Percentiles rank a stretch among this genome's conserved stretches.
phyloP scores from a whole-genome alignment of 2,888 invertebrate species.

The Ectemnius lituratus region DNA sequence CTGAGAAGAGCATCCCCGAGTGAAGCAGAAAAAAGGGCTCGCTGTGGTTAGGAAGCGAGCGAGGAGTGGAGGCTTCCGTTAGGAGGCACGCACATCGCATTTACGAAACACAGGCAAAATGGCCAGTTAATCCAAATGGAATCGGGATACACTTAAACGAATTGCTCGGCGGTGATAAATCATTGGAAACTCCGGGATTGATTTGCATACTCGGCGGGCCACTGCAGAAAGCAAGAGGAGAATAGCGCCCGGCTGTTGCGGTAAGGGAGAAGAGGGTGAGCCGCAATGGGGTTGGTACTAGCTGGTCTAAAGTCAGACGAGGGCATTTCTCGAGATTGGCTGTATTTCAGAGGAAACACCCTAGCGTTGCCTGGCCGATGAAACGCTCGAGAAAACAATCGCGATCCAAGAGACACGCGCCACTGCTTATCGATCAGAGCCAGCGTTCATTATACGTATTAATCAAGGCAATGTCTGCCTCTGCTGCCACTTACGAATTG shows the following conservation, averaged over 20 bases:
- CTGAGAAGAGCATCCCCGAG: not conserved
- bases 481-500: slow-evolving; percentile 26
- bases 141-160: slow-evolving; percentile 77
- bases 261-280: slow-evolving; percentile 8
- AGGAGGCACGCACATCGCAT: not conserved
- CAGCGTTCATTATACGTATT: not conserved
- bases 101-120: slow-evolving; percentile 45
- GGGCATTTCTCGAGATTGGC: slow-evolving; percentile 73
- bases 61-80: not conserved
- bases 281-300: slow-evolving; percentile 8
- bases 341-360: slow-evolving; percentile 60
- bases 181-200: slow-evolving; percentile 73
- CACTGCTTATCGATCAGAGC: not conserved
- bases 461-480: not conserved
- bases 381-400: slow-evolving; percentile 27
- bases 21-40: not conserved
- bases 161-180: slow-evolving; percentile 75
- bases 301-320: slow-evolving; percentile 68
- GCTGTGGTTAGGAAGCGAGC: not conserved
- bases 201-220: slow-evolving; percentile 74
- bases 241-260: slow-evolving; percentile 26
- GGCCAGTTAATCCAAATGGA: slow-evolving; percentile 70
- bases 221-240: slow-evolving; percentile 42
- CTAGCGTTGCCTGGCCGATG: slow-evolving; percentile 45
- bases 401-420: not conserved